Conservation (phyloP, 2,797 vertebrate species). For the Liparis tanakae region DNA sequence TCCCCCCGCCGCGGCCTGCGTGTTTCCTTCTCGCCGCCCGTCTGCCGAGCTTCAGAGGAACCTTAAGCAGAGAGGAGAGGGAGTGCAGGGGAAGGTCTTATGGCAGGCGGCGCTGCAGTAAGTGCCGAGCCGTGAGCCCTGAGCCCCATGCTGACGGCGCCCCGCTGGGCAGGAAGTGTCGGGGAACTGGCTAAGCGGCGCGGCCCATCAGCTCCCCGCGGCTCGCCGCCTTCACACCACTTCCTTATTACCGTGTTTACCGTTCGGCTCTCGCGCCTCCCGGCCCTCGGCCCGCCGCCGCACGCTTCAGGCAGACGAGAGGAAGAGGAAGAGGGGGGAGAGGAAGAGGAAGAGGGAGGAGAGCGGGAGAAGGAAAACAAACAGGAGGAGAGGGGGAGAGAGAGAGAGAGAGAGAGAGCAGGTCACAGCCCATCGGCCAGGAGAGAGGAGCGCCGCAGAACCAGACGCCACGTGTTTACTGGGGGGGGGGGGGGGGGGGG, state of each 20-base stretch:
- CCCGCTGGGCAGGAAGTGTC: conserved; percentile 96
- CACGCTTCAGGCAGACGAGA: conserved; percentile 71
- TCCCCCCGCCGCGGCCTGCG: conserved; percentile 44
- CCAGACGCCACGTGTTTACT: conserved; percentile 62
- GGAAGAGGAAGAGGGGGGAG: conserved; percentile 83
- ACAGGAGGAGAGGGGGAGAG: conserved; percentile 84
- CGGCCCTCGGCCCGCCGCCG: conserved; percentile 66
- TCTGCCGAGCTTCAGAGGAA: conserved; percentile 75
- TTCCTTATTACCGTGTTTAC: conserved; percentile 94
- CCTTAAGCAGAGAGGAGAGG: conserved; percentile 68
- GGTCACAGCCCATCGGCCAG: conserved; percentile 70
- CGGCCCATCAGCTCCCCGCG: conserved; percentile 92
- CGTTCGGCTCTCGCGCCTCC: conserved; percentile 91
- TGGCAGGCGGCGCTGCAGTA: conserved; percentile 74
- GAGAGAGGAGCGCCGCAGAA: conserved; percentile 69
- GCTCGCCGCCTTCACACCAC: conserved; percentile 92
- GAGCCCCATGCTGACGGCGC: conserved; percentile 86
- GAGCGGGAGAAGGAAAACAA: conserved; percentile 77
- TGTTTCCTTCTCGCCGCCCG: conserved; percentile 71
- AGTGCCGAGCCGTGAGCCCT: conserved; percentile 72
- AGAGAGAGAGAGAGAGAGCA: too few relatives aligned
- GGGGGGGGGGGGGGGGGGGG: conserved; percentile 57
- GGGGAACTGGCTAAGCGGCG: conserved; percentile 91
- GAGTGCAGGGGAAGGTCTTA: conserved; percentile 78
- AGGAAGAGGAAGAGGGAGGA: conserved; percentile 48